These are phyloP conservation scores for Eupithecia abbreviata DNA, from an alignment of 2,888 invertebrate genomes.

Conservation along the genomic window DNA sequence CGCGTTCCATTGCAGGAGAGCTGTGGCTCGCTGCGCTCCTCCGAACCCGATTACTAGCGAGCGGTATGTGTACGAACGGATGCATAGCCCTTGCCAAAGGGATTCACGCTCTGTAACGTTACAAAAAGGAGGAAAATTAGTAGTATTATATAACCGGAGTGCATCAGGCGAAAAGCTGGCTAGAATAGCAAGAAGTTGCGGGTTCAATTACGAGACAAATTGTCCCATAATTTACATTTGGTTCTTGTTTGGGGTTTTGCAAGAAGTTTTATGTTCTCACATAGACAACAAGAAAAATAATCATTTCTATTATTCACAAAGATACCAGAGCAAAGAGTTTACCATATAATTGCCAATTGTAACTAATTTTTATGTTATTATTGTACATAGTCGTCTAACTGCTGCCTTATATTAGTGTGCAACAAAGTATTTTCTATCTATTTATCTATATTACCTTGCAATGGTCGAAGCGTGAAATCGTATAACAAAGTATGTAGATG, in stretches of 20 bases:
- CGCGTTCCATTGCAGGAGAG: conserved; percentile 87
- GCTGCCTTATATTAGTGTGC: no score
- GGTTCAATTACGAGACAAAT: no score
- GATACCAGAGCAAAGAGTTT: not conserved
- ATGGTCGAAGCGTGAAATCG: conserved; percentile 91
- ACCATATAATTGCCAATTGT: not conserved
- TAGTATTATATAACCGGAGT: not conserved
- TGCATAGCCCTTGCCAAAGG: conserved; percentile 84
- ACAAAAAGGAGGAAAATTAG: not conserved
- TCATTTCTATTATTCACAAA: no score
- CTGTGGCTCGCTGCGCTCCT: conserved; percentile 41
- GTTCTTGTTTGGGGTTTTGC: no score
- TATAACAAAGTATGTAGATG: conserved; percentile 93
- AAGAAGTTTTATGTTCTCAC: no score
- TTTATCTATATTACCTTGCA: conserved; percentile 81
- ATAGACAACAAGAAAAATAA: no score
- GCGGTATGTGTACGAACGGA: conserved; percentile 96
- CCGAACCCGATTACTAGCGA: conserved; percentile 89
- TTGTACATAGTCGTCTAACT: no score
- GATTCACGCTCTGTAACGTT: conserved; percentile 83
- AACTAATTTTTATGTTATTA: no score
- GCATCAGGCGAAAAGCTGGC: not conserved
- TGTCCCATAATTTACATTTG: no score
- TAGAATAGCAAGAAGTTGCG: no score
- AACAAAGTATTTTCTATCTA: no score